Conservation (phyloP, 1,140 invertebrate species). For the Drosophila pallidifrons region DNA sequence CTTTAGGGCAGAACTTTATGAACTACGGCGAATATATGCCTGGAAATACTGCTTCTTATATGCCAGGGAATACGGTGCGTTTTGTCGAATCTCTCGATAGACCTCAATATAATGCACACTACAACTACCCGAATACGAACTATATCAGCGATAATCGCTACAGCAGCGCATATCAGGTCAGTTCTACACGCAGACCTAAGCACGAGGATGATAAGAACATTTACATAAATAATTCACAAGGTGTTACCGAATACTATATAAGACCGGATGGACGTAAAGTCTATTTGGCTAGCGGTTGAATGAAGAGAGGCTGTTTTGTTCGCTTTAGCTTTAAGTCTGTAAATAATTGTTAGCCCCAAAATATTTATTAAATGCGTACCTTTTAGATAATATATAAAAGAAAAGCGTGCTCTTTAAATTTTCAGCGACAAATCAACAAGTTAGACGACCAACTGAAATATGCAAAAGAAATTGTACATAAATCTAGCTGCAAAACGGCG, state of each 20-base stretch:
- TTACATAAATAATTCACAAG: slow-evolving; percentile 81
- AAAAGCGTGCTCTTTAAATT: slow-evolving; percentile 13
- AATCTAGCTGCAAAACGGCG: slow-evolving; percentile 68
- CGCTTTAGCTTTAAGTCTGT: slow-evolving; percentile 29
- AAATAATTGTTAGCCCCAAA: slow-evolving; percentile 41
- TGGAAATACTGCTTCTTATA: background rate
- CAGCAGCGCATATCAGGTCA: slow-evolving; percentile 58
- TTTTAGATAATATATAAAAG: slow-evolving; percentile 41
- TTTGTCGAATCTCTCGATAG: slow-evolving; percentile 38
- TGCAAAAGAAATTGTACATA: slow-evolving; percentile 60
- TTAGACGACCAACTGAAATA: slow-evolving; percentile 55
- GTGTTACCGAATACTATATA: slow-evolving; percentile 79
- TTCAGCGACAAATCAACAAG: slow-evolving; percentile 53
- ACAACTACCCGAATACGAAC: slow-evolving; percentile 68
- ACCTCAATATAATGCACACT: slow-evolving; percentile 42
- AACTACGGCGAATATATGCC: slow-evolving; percentile 70
- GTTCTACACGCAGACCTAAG: slow-evolving; percentile 39
- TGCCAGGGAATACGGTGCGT: slow-evolving; percentile 53
- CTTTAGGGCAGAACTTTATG: slow-evolving; percentile 31
- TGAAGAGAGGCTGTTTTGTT: slow-evolving; percentile 5
- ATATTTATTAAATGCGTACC: slow-evolving; percentile 62
- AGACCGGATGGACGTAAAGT: slow-evolving; percentile 76
- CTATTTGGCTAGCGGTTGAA: slow-evolving; percentile 59
- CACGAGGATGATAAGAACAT: slow-evolving; percentile 77
- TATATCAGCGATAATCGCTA: slow-evolving; percentile 75